Evolutionary conservation across 2,113 vertebrate species (phyloP).

Genomic region (Tympanuchus pallidicinctus): DNA sequence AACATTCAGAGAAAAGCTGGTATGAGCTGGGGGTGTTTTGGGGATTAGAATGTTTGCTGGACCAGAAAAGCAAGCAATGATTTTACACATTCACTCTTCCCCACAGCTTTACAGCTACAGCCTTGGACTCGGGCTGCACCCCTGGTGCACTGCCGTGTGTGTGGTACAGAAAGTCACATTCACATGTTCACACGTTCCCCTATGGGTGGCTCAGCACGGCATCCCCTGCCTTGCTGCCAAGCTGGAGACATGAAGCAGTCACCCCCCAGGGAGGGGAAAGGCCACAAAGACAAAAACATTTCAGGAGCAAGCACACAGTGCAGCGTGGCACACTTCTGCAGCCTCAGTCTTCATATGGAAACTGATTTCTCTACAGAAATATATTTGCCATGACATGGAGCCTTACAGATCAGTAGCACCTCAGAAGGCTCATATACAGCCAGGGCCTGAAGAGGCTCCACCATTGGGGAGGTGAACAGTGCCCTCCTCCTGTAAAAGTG

Average conservation of each 20-base stretch:
- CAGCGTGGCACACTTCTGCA: not conserved
- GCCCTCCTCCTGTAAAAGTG: not conserved
- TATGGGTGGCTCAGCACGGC: not conserved
- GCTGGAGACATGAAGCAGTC: not conserved
- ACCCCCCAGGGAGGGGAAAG: not conserved
- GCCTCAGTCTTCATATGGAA: not conserved
- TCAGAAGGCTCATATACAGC: not conserved
- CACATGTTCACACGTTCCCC: not conserved
- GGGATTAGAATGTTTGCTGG: not conserved
- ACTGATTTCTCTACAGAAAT: not conserved
- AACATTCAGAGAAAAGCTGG: not conserved
- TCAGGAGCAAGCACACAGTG: not conserved
- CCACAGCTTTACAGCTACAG: not conserved
- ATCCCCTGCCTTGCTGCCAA: not conserved
- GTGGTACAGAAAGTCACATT: not conserved
- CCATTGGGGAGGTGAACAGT: not conserved
- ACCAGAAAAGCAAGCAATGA: not conserved
- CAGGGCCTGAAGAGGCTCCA: not conserved
- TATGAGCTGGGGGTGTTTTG: not conserved
- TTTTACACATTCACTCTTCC: not conserved
- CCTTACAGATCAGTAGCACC: not conserved
- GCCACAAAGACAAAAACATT: not conserved
- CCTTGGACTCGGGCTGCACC: fast-evolving
- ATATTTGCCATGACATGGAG: not conserved
- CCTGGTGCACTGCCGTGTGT: fast-evolving